Evolutionary conservation across 35 echinoderm and acorn worm genomes (phyloP), one percentile per base, ranked within the genome.

Genomic region (Diadema setosum): DNA sequence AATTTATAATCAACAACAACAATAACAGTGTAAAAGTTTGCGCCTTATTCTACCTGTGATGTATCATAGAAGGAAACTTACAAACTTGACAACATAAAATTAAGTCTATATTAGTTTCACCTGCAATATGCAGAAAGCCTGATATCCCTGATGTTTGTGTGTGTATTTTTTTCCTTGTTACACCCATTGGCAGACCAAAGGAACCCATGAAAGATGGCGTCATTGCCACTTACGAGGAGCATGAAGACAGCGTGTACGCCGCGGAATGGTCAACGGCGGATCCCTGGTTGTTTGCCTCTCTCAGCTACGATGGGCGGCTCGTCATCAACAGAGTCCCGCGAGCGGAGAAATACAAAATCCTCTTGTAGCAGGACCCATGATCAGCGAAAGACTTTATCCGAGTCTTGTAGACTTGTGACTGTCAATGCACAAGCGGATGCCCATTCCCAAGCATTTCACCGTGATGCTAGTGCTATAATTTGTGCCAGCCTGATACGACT

Each of bases 221-320:
- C 0, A 91, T 99, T 16, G 86, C 96, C 45, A 99, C 92, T 29
- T 99, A 99, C 44, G 96, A 99, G 65, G 96, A 99, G 31, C 96
- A 99, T 46, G 96, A 99, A 49, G 96, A 99, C 74, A 99, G 96
- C 42, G 96, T 99, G 2, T 99, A 99, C 73, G 90, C 96, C 1
- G 96, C 89, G 18, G 92, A 99, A 57, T 99, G 96, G 96, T 99
- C 92, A 4, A 90, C 93, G 3, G 87, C 90, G 7, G 96, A 99
- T 46, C 96, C 96, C 23, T 99, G 96, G 96, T 60, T 99, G 27
- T 99, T 99, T 92, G 96, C 96, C 18, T 99, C 96, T 1, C 74
- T 99, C 0, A 99, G 96, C 58, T 99, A 95, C 49, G 96, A 99
- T 70, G 96, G 96, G 16, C 83, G 96, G 75, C 80, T 99, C 17